phyloP scores from a whole-genome alignment of 2,113 vertebrate genomes.

The Nothobranchius furzeri region DNA sequence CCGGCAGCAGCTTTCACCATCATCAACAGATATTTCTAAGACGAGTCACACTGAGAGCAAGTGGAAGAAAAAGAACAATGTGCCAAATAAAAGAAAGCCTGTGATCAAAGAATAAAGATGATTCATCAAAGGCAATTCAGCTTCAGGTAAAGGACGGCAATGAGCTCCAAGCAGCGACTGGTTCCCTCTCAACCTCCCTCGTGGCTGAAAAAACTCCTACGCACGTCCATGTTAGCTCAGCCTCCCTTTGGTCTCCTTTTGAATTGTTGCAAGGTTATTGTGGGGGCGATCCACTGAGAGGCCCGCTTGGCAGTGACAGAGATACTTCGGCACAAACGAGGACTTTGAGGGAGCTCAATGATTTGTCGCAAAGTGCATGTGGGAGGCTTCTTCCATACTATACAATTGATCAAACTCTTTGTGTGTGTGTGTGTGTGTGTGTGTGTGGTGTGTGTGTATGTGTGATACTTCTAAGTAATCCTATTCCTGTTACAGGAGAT shows the following conservation, averaged over 20 bases:
- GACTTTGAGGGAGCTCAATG: constrained; percentile 61
- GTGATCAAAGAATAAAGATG: constrained; percentile 3
- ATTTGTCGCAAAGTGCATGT: constrained; percentile 49
- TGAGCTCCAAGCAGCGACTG: constrained; percentile 25
- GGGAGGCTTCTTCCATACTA: constrained; percentile 51
- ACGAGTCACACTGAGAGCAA: constrained; percentile 6
- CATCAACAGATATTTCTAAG: constrained; percentile 24
- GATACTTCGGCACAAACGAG: constrained; percentile 60
- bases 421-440: not conserved
- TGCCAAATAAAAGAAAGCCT: constrained; percentile 3
- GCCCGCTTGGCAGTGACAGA: constrained; percentile 47
- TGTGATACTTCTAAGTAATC: constrained; percentile 23
- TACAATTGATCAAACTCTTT: constrained; percentile 30
- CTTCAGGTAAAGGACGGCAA: constrained; percentile 7
- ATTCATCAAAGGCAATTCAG: constrained; percentile 17
- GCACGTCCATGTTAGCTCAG: constrained; percentile 42
- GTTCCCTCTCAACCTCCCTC: constrained; percentile 36
- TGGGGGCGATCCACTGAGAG: constrained; percentile 65
- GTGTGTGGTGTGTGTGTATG: not conserved
- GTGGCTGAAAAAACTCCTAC: constrained; percentile 51
- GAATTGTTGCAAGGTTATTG: constrained; percentile 61
- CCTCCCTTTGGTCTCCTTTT: constrained; percentile 59
- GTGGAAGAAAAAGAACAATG: not conserved
- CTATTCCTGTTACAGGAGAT: constrained; percentile 30
- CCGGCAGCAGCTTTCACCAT: constrained; percentile 35